phyloP scores from a whole-genome alignment of 1,140 invertebrate species.

The Dreissena rostriformis region DNA sequence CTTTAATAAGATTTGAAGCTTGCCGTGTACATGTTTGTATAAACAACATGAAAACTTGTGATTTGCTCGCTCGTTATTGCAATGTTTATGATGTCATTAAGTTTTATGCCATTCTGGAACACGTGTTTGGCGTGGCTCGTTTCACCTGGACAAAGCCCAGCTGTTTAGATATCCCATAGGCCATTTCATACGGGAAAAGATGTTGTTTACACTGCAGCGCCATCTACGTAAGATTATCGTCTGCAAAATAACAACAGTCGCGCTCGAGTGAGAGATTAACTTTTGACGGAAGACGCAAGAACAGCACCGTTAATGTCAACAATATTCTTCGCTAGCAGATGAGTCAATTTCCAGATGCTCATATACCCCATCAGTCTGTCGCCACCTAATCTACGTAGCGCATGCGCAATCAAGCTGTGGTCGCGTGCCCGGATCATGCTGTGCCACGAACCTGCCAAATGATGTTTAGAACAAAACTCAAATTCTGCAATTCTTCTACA shows the following conservation, averaged over 20 bases:
- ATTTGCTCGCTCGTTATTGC: no score
- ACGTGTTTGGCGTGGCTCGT: no score
- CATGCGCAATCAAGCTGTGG: background rate
- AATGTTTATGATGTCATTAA: no score
- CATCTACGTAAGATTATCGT: slow-evolving; percentile 3
- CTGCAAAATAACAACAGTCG: background rate
- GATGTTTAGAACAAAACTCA: no score
- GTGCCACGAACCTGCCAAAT: no score
- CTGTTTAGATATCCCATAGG: no score
- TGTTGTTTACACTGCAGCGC: background rate
- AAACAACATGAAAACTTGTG: no score
- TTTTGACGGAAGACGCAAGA: slow-evolving; percentile 2
- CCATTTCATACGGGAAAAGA: background rate
- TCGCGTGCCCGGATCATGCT: background rate
- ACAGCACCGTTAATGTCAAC: background rate
- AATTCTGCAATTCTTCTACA: no score
- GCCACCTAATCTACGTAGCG: background rate
- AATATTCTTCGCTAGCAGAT: background rate
- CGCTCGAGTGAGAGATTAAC: background rate
- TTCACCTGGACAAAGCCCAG: no score
- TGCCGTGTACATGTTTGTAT: no score
- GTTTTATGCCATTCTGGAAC: no score
- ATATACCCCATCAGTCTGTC: background rate
- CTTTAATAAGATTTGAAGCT: no score
- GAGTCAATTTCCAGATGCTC: background rate